Percentiles rank a stretch among this genome's conserved stretches.
Evolutionary conservation across 2,797 vertebrate species (phyloP).

Genomic region (Pangasius djambal): DNA sequence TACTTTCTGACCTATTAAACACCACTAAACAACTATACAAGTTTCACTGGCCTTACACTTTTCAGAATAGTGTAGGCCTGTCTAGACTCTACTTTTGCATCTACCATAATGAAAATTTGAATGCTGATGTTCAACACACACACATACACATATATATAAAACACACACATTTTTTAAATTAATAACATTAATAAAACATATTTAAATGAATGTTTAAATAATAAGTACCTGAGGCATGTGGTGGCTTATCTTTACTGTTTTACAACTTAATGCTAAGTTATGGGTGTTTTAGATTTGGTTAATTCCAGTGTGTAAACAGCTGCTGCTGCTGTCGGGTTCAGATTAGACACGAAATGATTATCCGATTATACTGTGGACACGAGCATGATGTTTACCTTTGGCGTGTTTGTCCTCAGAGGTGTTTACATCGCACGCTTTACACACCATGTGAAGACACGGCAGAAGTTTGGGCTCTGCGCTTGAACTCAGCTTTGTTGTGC

Average conservation of each 20-base stretch:
- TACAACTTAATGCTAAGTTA: not conserved
- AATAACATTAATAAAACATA: not conserved
- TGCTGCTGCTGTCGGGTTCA: not conserved
- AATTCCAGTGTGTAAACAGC: not conserved
- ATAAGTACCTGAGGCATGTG: too few relatives aligned
- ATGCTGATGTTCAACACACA: too few relatives aligned
- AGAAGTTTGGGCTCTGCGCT: conserved; percentile 50
- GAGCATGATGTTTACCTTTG: conserved; percentile 41
- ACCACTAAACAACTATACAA: too few relatives aligned
- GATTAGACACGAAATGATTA: not conserved
- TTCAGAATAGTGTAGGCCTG: too few relatives aligned
- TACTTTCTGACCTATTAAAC: too few relatives aligned
- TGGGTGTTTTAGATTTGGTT: not conserved
- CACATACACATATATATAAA: too few relatives aligned
- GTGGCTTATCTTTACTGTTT: not conserved
- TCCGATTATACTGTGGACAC: too few relatives aligned
- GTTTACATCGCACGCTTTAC: conserved; percentile 45
- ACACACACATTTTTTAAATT: not conserved
- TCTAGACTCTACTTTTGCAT: too few relatives aligned
- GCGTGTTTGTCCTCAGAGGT: not conserved
- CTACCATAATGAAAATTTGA: too few relatives aligned
- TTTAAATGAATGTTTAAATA: not conserved
- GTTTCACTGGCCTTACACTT: too few relatives aligned
- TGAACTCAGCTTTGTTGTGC: conserved; percentile 27
- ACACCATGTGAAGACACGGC: conserved; percentile 60